Evolutionary conservation across 2,888 invertebrate genomes (phyloP).

Genomic region (Platycheirus albimanus): DNA sequence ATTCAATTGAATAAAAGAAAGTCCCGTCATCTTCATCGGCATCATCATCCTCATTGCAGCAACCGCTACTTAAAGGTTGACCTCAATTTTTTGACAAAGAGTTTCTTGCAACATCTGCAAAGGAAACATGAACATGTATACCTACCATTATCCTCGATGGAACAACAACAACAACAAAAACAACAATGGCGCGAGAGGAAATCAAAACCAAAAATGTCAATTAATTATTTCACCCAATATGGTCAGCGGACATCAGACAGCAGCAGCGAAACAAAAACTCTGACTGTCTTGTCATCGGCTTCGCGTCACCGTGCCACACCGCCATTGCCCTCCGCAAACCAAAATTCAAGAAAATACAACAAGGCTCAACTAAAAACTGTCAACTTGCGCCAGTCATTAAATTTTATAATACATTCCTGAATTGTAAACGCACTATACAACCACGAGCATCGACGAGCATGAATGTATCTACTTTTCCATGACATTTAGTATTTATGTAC

Average conservation of each 20-base stretch:
- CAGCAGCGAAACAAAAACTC: constrained; percentile 10
- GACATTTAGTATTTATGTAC: constrained; percentile 56
- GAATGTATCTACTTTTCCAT: constrained; percentile 49
- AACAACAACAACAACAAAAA: constrained; percentile 5
- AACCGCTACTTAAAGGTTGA: constrained; percentile 32
- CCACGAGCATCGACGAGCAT: constrained; percentile 25
- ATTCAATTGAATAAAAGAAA: constrained; percentile 55
- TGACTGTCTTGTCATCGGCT: too few species aligned
- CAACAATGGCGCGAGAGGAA: constrained; percentile 58
- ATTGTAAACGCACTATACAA: constrained; percentile 67
- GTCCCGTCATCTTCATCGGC: constrained; percentile 54
- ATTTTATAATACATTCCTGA: constrained; percentile 68
- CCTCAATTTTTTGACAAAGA: constrained; percentile 50
- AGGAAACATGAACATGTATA: too few species aligned
- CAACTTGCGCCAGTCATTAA: constrained; percentile 73
- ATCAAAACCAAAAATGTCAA: constrained; percentile 71
- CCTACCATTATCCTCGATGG: constrained; percentile 34
- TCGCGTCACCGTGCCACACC: not conserved
- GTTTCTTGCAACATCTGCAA: constrained; percentile 47
- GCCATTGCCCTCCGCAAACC: constrained; percentile 2
- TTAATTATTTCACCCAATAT: constrained; percentile 71
- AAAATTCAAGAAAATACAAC: constrained; percentile 24
- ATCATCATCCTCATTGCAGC: too few species aligned
- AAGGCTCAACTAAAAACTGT: constrained; percentile 63
- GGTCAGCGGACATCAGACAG: constrained; percentile 56